These are phyloP conservation scores for Lycocerus yunnanus DNA, from an alignment of 2,888 invertebrate genomes.

Conservation along the genomic window DNA sequence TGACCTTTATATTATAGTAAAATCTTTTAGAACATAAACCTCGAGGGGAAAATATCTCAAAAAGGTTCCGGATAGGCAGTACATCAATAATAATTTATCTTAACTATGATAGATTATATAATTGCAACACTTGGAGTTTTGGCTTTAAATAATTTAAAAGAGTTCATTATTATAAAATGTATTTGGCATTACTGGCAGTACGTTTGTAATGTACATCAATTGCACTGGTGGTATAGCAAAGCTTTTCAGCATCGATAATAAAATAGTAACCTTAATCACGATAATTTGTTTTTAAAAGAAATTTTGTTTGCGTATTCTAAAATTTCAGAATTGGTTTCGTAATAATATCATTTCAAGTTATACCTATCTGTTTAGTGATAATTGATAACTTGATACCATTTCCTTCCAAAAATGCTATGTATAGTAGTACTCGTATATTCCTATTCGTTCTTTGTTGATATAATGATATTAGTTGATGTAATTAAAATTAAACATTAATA, in stretches of 20 bases:
- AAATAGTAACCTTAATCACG: not conserved
- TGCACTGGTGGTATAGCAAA: not conserved
- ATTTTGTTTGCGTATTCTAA: no score
- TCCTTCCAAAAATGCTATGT: no score
- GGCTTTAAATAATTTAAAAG: constrained; percentile 20
- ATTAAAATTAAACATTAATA: no score
- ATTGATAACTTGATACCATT: not conserved
- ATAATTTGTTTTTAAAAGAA: no score
- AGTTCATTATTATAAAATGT: constrained; percentile 11
- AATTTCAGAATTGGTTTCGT: not conserved
- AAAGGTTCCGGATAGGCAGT: constrained; percentile 26
- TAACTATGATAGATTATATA: constrained; percentile 28
- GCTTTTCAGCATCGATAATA: not conserved
- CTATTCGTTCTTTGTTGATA: no score
- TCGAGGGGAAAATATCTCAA: constrained; percentile 19
- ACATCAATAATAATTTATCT: constrained; percentile 30
- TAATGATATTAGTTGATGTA: no score
- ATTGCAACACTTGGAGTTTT: constrained; percentile 29
- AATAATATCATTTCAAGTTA: not conserved
- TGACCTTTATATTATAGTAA: constrained; percentile 19
- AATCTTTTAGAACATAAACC: constrained; percentile 20
- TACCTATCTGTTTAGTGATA: not conserved
- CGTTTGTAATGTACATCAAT: not conserved
- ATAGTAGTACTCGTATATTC: no score
- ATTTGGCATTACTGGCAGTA: not conserved